Conservation (phyloP, 2,113 vertebrate genomes). For the Marmota flaviventris region DNA sequence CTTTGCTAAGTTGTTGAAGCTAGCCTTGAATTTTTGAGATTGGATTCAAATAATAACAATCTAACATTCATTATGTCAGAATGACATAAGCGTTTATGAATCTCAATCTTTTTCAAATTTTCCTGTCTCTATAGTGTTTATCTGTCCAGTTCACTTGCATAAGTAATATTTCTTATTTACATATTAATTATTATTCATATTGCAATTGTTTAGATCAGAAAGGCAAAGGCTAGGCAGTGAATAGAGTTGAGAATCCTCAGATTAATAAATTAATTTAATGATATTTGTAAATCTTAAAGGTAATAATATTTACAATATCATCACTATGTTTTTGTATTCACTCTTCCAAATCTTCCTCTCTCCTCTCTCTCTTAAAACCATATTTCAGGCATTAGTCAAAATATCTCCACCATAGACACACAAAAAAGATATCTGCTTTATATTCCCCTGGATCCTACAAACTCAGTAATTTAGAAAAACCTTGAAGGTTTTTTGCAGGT, state of each 20-base stretch:
- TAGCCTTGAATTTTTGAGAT: too few relatives aligned
- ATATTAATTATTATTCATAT: neutral
- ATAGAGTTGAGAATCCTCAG: neutral
- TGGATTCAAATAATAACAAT: too few relatives aligned
- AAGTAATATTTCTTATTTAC: neutral
- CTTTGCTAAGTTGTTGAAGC: too few relatives aligned
- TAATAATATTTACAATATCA: neutral
- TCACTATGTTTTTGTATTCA: neutral
- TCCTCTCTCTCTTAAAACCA: neutral
- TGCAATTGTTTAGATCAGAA: neutral
- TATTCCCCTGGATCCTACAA: neutral
- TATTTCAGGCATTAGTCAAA: neutral
- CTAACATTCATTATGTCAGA: too few relatives aligned
- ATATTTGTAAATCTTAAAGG: neutral
- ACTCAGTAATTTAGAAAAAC: neutral
- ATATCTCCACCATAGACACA: rapidly evolving
- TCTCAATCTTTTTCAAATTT: neutral
- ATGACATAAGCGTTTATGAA: too few relatives aligned
- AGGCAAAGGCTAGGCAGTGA: neutral
- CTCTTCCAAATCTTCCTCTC: neutral
- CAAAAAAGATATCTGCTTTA: rapidly evolving
- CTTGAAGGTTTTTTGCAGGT: too few relatives aligned
- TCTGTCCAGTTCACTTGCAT: neutral
- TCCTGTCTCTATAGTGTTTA: neutral
- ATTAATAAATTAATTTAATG: neutral